phyloP scores from a whole-genome alignment of 1,140 invertebrate genomes.

The Watersipora subatra region DNA sequence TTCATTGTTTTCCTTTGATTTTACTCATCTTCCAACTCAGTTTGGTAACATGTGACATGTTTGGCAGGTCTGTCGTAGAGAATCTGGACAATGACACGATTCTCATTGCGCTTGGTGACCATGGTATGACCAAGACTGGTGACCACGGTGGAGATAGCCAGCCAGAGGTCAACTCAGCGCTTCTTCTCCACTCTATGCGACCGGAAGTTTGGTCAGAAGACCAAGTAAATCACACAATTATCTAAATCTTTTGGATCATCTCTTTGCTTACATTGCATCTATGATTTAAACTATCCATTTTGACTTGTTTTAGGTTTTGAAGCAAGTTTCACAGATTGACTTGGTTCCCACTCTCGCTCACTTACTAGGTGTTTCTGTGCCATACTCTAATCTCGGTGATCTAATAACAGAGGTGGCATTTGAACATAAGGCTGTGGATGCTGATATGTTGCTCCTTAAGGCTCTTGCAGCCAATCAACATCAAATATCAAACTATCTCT shows the following conservation, averaged over 20 bases:
- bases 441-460: constrained; percentile 14
- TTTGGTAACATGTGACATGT: no score
- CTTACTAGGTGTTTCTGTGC: constrained; percentile 73
- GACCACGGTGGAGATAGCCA: constrained; percentile 89
- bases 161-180: constrained; percentile 69
- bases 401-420: constrained; percentile 57
- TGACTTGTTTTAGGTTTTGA: not conserved
- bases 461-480: constrained; percentile 56
- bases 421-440: constrained; percentile 18
- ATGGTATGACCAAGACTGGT: constrained; percentile 89
- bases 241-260: not conserved
- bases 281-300: not conserved
- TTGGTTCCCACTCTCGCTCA: constrained; percentile 79
- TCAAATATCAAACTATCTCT: constrained; percentile 55
- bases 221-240: not conserved
- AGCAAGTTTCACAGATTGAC: constrained; percentile 58
- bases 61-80: constrained; percentile 54
- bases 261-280: not conserved
- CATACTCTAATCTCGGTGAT: constrained; percentile 79
- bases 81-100: constrained; percentile 64
- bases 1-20: constrained; percentile 6
- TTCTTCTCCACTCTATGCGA: constrained; percentile 50
- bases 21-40: no score
- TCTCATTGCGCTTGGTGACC: constrained; percentile 85
- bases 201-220: constrained; percentile 13